Conservation (phyloP, 2,888 invertebrate species). For the Macrosiphum euphorbiae region DNA sequence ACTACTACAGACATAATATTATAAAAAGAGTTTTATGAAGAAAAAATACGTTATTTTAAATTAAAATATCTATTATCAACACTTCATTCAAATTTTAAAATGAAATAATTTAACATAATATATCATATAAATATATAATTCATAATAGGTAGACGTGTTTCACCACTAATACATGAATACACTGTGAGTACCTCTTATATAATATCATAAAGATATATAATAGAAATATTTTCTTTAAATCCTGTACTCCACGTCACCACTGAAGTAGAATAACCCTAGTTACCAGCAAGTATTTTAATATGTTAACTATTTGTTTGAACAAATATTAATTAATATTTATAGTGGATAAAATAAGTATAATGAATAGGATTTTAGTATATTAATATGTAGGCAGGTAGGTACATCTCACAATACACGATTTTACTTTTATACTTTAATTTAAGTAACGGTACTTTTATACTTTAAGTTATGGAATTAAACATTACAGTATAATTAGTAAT, state of each 20-base stretch:
- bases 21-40: neutral
- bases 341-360: too few species aligned
- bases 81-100: neutral
- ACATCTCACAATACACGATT: neutral
- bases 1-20: neutral
- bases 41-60: neutral
- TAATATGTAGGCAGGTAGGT: neutral
- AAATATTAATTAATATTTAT: too few species aligned
- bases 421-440: neutral
- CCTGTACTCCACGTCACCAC: neutral
- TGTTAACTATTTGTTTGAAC: neutral
- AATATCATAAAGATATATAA: neutral
- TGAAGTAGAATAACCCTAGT: neutral
- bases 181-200: neutral
- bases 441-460: neutral
- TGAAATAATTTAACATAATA: neutral
- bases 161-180: too few species aligned
- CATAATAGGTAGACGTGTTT: neutral
- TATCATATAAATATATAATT: neutral
- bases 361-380: too few species aligned
- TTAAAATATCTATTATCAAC: neutral
- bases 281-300: neutral
- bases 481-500: neutral
- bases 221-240: neutral
- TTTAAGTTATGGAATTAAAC: neutral